Percentiles rank a stretch among this genome's conserved stretches.
These are phyloP conservation scores for Pocota personata DNA, from an alignment of 2,888 invertebrate species.

Conservation along the genomic window DNA sequence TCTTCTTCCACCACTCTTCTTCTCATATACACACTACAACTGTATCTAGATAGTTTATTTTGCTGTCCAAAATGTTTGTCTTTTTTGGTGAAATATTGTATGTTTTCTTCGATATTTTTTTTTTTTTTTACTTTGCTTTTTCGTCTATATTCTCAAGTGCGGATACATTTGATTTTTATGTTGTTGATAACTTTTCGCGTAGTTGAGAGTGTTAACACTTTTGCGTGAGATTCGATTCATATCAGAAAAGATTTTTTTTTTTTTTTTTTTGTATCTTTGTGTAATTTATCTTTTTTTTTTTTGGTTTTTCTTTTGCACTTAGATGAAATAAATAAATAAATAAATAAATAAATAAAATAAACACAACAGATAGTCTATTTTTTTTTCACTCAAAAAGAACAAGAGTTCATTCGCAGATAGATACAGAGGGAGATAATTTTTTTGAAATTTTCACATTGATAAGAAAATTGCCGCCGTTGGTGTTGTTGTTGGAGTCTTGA, in stretches of 20 bases:
- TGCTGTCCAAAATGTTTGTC: conserved; percentile 47
- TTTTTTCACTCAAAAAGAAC: background rate
- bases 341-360: conserved; percentile 10
- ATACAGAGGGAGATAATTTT: conserved; percentile 16
- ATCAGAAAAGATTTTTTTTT: conserved; percentile 35
- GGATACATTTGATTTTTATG: conserved; percentile 30
- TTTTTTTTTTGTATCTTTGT: conserved; percentile 14
- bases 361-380: background rate
- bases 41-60: conserved; percentile 66
- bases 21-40: conserved; percentile 62
- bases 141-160: conserved; percentile 36
- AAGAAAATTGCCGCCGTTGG: conserved; percentile 27
- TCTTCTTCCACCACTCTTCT: conserved; percentile 69
- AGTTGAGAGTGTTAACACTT: conserved; percentile 44
- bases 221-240: conserved; percentile 60
- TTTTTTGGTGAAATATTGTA: conserved; percentile 43
- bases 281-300: conserved; percentile 10
- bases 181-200: conserved; percentile 53
- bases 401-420: conserved; percentile 13
- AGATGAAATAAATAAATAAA: conserved; percentile 22
- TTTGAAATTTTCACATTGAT: conserved; percentile 40
- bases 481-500: conserved; percentile 10
- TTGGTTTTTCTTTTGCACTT: conserved; percentile 1
- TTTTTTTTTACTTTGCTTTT: background rate
- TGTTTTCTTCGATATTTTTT: background rate